Percentiles rank a stretch among this genome's conserved stretches.
phyloP scores from a whole-genome alignment of 2,113 vertebrate genomes.

The Proteles cristata region DNA sequence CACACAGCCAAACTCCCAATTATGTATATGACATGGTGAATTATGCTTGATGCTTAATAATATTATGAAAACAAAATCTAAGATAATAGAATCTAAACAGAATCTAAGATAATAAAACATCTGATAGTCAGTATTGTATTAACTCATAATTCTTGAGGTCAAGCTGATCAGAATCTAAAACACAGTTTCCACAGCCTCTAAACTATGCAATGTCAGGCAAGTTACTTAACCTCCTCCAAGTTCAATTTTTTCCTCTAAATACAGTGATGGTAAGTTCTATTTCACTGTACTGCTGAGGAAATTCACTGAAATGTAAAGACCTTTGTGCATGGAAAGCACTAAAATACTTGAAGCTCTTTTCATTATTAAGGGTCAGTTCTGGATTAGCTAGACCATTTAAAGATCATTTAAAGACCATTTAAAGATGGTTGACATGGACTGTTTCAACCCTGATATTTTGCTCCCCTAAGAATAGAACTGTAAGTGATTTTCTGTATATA shows the following conservation, averaged over 20 bases:
- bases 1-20: background rate
- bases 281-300: background rate
- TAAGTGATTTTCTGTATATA: background rate
- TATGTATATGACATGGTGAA: background rate
- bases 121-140: background rate
- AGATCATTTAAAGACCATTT: background rate
- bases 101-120: background rate
- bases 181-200: background rate
- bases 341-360: background rate
- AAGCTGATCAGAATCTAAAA: background rate
- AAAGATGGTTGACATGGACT: background rate
- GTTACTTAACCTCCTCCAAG: background rate
- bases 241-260: background rate
- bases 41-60: background rate
- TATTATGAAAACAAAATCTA: constrained; percentile 24
- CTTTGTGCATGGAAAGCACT: background rate
- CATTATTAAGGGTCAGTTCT: background rate
- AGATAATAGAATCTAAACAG: constrained; percentile 22
- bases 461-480: background rate
- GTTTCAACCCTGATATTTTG: background rate
- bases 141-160: background rate
- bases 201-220: background rate
- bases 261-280: background rate
- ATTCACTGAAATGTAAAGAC: background rate
- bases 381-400: background rate